phyloP scores from a whole-genome alignment of 1,140 invertebrate species.

The Asbolus verrucosus region DNA sequence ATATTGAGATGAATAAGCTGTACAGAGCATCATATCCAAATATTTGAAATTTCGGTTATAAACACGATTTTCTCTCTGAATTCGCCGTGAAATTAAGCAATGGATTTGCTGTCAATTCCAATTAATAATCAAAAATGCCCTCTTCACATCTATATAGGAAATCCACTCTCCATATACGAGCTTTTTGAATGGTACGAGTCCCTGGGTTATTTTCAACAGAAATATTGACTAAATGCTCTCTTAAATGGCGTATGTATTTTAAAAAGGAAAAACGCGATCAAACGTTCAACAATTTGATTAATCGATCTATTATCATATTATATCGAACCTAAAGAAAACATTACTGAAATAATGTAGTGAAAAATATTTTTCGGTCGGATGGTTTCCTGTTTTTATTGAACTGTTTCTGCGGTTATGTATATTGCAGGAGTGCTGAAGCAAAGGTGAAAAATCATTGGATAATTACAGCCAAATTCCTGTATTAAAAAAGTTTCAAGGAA shows the following conservation, averaged over 20 bases:
- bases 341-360: no score
- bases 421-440: no score
- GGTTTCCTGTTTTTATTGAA: no score
- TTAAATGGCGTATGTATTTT: conserved; percentile 4
- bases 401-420: no score
- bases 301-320: neutral
- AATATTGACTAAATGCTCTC: conserved; percentile 21
- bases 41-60: no score
- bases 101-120: conserved; percentile 34
- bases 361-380: no score
- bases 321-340: no score
- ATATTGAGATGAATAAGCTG: no score
- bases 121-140: conserved; percentile 35
- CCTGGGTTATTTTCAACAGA: conserved; percentile 17
- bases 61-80: neutral
- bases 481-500: no score
- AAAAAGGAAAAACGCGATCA: neutral
- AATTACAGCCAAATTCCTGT: no score
- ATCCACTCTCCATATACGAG: conserved; percentile 24
- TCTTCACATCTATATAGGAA: conserved; percentile 29
- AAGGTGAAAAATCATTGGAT: no score
- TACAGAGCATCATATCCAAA: no score
- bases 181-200: conserved; percentile 9
- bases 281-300: neutral
- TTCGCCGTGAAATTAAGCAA: conserved; percentile 26